Conservation (phyloP, 2,113 vertebrate genomes). For the Nothocercus nigrocapillus region DNA sequence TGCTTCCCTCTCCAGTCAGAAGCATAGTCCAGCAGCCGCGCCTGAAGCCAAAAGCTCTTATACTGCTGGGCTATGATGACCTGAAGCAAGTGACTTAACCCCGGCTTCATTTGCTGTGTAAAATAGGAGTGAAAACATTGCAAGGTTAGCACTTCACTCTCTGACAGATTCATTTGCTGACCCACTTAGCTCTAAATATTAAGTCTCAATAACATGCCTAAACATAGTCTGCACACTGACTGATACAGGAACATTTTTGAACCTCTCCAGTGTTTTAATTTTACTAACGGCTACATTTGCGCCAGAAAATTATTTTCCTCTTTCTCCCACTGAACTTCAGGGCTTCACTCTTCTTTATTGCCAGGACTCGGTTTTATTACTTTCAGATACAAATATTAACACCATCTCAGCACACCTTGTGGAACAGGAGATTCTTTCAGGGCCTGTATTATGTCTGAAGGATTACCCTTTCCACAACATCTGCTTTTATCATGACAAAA, state of each 20-base stretch:
- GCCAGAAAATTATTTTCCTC: neutral
- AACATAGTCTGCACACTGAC: neutral
- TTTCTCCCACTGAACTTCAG: neutral
- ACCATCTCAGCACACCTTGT: neutral
- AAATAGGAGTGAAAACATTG: neutral
- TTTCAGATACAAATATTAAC: neutral
- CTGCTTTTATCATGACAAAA: neutral
- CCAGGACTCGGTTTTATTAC: neutral
- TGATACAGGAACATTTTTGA: neutral
- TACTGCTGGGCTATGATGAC: neutral
- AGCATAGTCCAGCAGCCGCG: neutral
- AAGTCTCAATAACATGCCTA: neutral
- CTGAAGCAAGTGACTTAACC: neutral
- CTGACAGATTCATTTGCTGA: neutral
- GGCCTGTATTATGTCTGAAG: neutral
- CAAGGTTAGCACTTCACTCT: neutral
- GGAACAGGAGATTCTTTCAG: neutral
- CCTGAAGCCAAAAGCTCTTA: neutral
- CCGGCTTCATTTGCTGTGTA: neutral
- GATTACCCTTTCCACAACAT: slow-evolving; percentile 9
- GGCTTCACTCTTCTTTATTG: neutral
- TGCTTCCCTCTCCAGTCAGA: neutral
- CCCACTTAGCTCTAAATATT: neutral
- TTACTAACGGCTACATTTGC: neutral
- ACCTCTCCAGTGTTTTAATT: neutral